Base-by-base conservation (phyloP, 1,140 invertebrate species). In the Geopemphigus sp. region DNA sequence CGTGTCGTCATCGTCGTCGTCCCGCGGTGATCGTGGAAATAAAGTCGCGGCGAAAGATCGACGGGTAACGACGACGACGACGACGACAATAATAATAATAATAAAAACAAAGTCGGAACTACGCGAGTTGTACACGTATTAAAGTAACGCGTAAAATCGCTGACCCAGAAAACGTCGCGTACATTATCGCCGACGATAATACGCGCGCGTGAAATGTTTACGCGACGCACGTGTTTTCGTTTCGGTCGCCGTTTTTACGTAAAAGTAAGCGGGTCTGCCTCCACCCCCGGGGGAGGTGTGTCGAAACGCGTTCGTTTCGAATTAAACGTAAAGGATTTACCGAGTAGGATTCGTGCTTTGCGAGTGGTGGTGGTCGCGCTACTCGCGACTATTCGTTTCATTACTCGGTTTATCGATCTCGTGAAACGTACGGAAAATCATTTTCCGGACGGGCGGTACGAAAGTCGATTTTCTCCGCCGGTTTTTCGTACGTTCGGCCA, bases 301-400 rank as follows among this genome's bases (percentile, higher is more conserved):
- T 47, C 39, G 32, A 66, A 39, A 61, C 15, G 47, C 66, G 24
- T 50, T 50, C 24, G 39, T 22, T 39, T 68, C 47, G 47, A 47
- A 68, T 68, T 68, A 68, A 68, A 68, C 66, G 45, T 26, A 68
- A 68, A 50, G 45, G 45, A 68, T 68, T 68, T 68, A 68, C 39
- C 14, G 26, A 15, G 64, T n/a, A n/a, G n/a, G 12, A 66, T 24
- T 47, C 39, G 39, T 47, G 64, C 45, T 68, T 68, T 68, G 0
- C 32, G n/a, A 12, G 15, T 11, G n/a, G n/a, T n/a, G n/a, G n/a
- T n/a, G n/a, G n/a, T n/a, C n/a, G n/a, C n/a, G n/a, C n/a, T n/a
- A n/a, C n/a, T n/a, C n/a, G n/a, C n/a, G n/a, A n/a, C n/a, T n/a
- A n/a, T n/a, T n/a, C n/a, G n/a, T n/a, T n/a, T n/a, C n/a, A n/a